Evolutionary conservation across 2,113 vertebrate genomes (phyloP), one percentile per base, ranked within the genome.

Genomic region (Taurulus bubalis): DNA sequence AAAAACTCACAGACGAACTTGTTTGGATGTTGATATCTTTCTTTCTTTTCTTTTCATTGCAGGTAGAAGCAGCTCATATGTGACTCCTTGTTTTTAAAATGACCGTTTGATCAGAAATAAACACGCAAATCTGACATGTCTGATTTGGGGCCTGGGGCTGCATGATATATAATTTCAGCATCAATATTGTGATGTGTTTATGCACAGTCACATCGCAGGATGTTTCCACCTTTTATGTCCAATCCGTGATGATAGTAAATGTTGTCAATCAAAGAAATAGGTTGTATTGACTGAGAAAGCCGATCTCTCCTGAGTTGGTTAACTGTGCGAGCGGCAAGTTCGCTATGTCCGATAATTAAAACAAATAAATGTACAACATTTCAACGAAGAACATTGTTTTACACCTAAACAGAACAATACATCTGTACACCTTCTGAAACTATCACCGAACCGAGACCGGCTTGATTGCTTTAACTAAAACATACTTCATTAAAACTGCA

Each of bases 1-100:
- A 63, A 1, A 20, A 6, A 72, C 26, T 80, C n/a, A 68, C 64
- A 60, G 22, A 84, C 38, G 18, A 2, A 51, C 36, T 47, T 36
- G 26, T 47, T 69, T 8, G 1, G n/a, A 26, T 73, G n/a, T 42
- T 38, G 38, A n/a, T 56, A 12, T 59, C 16, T 71, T 20, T 42
- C 8, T 40, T 49, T 59, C 49, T 11, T 71, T 20, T 42, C 8
- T 40, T 49, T 59, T 59, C 60, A 70, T 45, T 26, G n/a, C 22
- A 45, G 11, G 14, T 65, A n/a, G 34, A 51, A 49, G 38, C 20
- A 42, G 9, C 30, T 26, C 58, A 24, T 16, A 10, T 24, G 2
- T 24, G 28, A 70, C 16, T 51, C 18, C 18, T 11, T 68, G 5
- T 38, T 40, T 75, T 45, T 15, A 8, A 26, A 51, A 51, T 73